Conservation (phyloP, 2,888 invertebrate species). For the Phalangium opilio region DNA sequence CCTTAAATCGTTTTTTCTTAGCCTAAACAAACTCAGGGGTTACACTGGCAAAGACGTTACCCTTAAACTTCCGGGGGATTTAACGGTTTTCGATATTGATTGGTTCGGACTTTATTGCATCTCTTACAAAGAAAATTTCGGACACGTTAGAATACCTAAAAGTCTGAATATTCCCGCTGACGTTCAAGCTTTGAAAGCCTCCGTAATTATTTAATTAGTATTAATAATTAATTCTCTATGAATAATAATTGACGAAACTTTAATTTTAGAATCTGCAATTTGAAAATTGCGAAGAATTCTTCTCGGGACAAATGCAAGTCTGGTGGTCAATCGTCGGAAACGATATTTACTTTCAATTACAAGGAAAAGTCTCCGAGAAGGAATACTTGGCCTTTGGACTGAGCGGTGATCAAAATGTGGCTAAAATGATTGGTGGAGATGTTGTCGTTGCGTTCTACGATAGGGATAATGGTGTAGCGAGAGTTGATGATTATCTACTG, state of each 20-base stretch:
- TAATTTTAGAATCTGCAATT: constrained; percentile 22
- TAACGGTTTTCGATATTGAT: constrained; percentile 79
- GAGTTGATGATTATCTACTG: constrained; percentile 70
- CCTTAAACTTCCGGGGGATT: constrained; percentile 63
- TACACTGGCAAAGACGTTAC: constrained; percentile 87
- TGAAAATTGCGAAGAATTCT: constrained; percentile 67
- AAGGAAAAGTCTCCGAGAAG: constrained; percentile 58
- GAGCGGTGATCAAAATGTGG: constrained; percentile 48
- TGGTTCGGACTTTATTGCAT: constrained; percentile 87
- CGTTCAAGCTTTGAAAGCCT: constrained; percentile 34
- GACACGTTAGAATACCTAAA: constrained; percentile 71
- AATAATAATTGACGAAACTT: no score
- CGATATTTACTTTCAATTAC: constrained; percentile 57
- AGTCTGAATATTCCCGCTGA: constrained; percentile 80
- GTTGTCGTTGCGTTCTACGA: constrained; percentile 66
- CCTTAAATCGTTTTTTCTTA: constrained; percentile 27
- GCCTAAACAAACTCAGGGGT: constrained; percentile 58
- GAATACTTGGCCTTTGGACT: constrained; percentile 80
- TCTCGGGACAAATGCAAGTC: constrained; percentile 66
- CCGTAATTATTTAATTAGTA: not conserved
- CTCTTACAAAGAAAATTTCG: constrained; percentile 73
- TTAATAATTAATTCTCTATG: no score
- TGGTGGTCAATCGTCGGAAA: constrained; percentile 65
- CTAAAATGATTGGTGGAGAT: constrained; percentile 61
- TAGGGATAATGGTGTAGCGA: constrained; percentile 42